Percentiles rank a stretch among this genome's conserved stretches.
Conservation (phyloP, 2,797 vertebrate species). For the Pangasius djambal region DNA sequence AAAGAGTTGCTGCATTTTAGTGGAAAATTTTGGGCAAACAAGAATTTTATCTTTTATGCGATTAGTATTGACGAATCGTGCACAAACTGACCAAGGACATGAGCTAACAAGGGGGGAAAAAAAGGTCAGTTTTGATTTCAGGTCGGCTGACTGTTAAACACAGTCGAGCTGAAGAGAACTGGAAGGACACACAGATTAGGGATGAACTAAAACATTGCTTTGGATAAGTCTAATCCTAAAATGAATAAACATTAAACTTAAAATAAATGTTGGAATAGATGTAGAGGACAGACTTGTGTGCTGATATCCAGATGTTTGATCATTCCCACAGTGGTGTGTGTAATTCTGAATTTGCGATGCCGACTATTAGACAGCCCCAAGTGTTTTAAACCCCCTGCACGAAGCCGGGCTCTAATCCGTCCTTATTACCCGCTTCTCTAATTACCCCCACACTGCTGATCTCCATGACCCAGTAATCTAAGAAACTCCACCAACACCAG, state of each 20-base stretch:
- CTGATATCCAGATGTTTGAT: constrained; percentile 10
- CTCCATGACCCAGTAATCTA: constrained; percentile 52
- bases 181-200: not conserved
- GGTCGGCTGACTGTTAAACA: not conserved
- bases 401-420: constrained; percentile 53
- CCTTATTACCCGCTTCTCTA: constrained; percentile 64
- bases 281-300: not conserved
- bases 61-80: not conserved
- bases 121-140: not conserved
- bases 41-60: not conserved
- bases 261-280: not conserved
- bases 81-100: not conserved
- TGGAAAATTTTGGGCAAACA: not conserved
- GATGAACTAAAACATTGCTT: not conserved
- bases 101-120: not conserved
- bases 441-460: constrained; percentile 59
- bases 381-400: constrained; percentile 35
- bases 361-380: not conserved
- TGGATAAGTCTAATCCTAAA: not conserved
- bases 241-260: not conserved
- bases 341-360: not conserved
- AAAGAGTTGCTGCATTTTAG: not conserved
- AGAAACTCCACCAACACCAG: constrained; percentile 53
- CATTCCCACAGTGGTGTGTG: constrained; percentile 7
- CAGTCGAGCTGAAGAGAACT: not conserved